phyloP scores from a whole-genome alignment of 2,888 invertebrate species.

The Pristionchus japonicus region DNA sequence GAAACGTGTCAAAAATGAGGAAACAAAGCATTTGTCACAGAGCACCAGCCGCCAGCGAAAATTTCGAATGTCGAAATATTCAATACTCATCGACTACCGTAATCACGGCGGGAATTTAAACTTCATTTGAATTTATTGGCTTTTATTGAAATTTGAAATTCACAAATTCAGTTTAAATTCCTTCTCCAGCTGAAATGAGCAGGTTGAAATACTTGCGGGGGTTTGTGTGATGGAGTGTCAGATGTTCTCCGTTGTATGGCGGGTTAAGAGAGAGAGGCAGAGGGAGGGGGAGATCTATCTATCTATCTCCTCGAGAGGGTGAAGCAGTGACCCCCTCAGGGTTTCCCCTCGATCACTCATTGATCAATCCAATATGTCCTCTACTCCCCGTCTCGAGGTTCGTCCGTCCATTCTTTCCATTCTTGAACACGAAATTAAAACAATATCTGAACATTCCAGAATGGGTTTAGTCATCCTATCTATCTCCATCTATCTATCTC shows the following conservation, averaged over 20 bases:
- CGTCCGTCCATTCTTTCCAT: background rate
- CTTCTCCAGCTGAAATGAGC: background rate
- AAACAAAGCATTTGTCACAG: background rate
- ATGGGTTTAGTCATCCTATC: background rate
- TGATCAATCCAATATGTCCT: background rate
- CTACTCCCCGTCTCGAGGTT: constrained; percentile 31
- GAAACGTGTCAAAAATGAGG: background rate
- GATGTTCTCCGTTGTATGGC: constrained; percentile 41
- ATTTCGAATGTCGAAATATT: background rate
- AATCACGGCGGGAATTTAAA: background rate
- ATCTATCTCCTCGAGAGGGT: background rate
- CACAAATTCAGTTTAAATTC: background rate
- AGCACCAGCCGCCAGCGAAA: too few species aligned
- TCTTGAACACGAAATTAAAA: background rate
- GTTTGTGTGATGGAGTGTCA: constrained; percentile 22
- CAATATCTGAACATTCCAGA: constrained; percentile 5
- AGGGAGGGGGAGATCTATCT: background rate
- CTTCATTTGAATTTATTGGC: background rate
- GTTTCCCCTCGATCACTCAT: constrained; percentile 11
- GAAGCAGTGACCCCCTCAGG: constrained; percentile 32
- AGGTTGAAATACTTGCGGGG: constrained; percentile 34
- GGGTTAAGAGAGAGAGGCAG: background rate
- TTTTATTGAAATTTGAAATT: background rate
- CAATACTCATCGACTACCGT: background rate
- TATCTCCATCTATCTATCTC: background rate